These are phyloP conservation scores for Aquatica leii DNA, from an alignment of 2,888 invertebrate species.

Conservation along the genomic window DNA sequence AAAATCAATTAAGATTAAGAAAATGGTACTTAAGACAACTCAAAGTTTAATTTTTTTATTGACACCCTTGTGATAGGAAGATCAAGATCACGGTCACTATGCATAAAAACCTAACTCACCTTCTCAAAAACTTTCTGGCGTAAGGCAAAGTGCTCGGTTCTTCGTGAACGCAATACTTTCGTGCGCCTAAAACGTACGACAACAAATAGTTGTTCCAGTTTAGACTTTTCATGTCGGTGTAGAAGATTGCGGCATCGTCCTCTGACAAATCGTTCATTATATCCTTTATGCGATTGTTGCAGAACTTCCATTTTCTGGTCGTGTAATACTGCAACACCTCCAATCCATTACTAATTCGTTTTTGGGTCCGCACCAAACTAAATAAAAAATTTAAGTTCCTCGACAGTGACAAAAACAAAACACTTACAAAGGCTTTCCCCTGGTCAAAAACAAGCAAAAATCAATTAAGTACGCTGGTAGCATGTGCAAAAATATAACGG, in stretches of 20 bases:
- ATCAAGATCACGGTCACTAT: too few relatives aligned
- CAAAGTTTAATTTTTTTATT: too few relatives aligned
- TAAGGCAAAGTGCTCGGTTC: slow-evolving; percentile 78
- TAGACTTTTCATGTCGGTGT: slow-evolving; percentile 63
- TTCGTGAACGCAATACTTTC: slow-evolving; percentile 86
- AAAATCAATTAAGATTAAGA: too few relatives aligned
- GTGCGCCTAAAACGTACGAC: slow-evolving; percentile 81
- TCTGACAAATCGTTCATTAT: slow-evolving; percentile 64
- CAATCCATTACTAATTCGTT: slow-evolving; percentile 68
- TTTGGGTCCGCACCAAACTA: slow-evolving; percentile 72
- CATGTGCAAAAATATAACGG: slow-evolving; percentile 75
- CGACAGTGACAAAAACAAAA: not conserved
- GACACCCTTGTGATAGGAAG: too few relatives aligned
- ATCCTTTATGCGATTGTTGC: slow-evolving; percentile 67
- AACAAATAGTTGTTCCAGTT: slow-evolving; percentile 73
- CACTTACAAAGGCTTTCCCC: slow-evolving; percentile 83
- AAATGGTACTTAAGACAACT: too few relatives aligned
- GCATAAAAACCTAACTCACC: too few relatives aligned
- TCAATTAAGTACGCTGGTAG: slow-evolving; percentile 84
- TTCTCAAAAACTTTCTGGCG: slow-evolving; percentile 69
- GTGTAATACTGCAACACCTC: slow-evolving; percentile 81
- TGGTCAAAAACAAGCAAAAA: slow-evolving; percentile 69
- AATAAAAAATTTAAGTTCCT: slow-evolving; percentile 37
- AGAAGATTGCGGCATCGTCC: slow-evolving; percentile 70
- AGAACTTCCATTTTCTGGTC: slow-evolving; percentile 81